Evolutionary conservation across 2,113 vertebrate genomes (phyloP).

Genomic region (Antidorcas marsupialis): DNA sequence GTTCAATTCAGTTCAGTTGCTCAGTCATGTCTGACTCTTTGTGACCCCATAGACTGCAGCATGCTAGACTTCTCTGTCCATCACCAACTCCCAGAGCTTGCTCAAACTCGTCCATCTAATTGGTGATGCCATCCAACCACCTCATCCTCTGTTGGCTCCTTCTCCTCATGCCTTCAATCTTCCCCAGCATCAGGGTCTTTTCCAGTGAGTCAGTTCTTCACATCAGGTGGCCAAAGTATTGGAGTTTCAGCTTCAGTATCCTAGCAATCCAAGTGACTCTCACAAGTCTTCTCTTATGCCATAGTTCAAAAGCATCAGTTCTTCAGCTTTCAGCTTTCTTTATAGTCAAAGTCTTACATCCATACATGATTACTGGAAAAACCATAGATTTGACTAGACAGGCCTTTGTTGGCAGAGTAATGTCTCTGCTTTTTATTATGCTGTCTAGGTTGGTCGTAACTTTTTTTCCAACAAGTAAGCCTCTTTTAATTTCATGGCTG

Average conservation of each 20-base stretch:
- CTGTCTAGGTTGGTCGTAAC: neutral
- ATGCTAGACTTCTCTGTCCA: neutral
- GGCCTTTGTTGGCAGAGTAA: neutral
- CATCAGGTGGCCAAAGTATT: neutral
- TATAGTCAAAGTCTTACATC: neutral
- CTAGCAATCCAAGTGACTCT: neutral
- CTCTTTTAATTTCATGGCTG: neutral
- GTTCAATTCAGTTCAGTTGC: no score
- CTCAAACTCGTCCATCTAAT: neutral
- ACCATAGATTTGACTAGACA: neutral
- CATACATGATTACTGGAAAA: neutral
- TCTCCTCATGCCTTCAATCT: neutral
- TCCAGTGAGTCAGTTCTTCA: neutral
- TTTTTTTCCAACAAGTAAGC: neutral
- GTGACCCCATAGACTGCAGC: neutral
- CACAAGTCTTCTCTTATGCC: neutral
- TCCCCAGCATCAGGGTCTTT: neutral
- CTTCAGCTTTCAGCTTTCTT: neutral
- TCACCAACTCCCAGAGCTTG: fast-evolving
- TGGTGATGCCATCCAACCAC: neutral
- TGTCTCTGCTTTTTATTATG: neutral
- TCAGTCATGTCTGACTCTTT: neutral
- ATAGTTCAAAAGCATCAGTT: neutral
- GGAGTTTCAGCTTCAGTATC: neutral
- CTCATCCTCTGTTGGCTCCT: neutral